phyloP scores from a whole-genome alignment of 1,140 invertebrate genomes.

The Plectrocnemia conspersa region DNA sequence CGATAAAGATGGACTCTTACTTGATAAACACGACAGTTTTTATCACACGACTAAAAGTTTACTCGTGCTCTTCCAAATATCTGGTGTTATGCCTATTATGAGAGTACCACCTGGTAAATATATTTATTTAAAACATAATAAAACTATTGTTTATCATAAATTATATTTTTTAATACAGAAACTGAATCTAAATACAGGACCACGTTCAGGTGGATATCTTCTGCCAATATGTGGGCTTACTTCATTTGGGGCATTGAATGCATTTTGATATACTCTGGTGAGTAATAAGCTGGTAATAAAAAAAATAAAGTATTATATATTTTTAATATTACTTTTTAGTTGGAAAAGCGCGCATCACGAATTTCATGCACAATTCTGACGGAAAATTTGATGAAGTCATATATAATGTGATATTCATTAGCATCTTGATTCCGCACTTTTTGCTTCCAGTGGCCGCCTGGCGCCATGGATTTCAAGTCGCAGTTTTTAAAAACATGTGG shows the following conservation, averaged over 20 bases:
- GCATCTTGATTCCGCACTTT: constrained; percentile 64
- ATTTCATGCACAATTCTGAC: constrained; percentile 54
- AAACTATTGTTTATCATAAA: not conserved
- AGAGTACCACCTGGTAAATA: constrained; percentile 51
- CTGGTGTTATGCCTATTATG: constrained; percentile 68
- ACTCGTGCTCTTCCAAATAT: constrained; percentile 62
- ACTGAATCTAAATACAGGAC: constrained; percentile 48
- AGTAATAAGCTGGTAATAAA: not conserved
- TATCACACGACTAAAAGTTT: constrained; percentile 63
- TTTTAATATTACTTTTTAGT: constrained; percentile 39
- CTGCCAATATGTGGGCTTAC: constrained; percentile 56
- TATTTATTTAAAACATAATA: not conserved
- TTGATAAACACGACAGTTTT: constrained; percentile 60
- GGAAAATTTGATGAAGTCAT: constrained; percentile 66
- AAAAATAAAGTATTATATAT: constrained; percentile 2
- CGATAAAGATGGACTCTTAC: constrained; percentile 40
- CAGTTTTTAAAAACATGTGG: constrained; percentile 70
- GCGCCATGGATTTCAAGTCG: constrained; percentile 61
- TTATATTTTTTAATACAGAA: constrained; percentile 34
- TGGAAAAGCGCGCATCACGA: constrained; percentile 49
- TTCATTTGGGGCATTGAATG: constrained; percentile 53
- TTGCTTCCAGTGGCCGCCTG: constrained; percentile 62
- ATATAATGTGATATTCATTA: constrained; percentile 65
- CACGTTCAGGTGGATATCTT: constrained; percentile 56
- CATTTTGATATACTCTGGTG: constrained; percentile 52